phyloP scores from a whole-genome alignment of 1,140 invertebrate genomes.

The Brachionus plicatilis region DNA sequence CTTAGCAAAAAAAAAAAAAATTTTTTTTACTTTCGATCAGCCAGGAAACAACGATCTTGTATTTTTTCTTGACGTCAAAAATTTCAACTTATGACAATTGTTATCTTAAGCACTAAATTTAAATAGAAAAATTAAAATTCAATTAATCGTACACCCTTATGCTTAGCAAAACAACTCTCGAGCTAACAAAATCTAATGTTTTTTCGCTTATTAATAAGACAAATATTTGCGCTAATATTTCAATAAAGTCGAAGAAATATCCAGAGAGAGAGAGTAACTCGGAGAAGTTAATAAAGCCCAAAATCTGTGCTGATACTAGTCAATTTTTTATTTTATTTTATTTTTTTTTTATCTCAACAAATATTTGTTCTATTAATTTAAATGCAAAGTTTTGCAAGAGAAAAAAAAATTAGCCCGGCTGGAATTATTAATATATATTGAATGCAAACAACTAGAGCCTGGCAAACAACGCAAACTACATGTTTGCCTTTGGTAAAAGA shows the following conservation, averaged over 20 bases:
- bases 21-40: background rate
- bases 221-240: slow-evolving; percentile 22
- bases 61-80: background rate
- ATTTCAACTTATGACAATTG: background rate
- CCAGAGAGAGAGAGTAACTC: background rate
- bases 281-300: slow-evolving; percentile 1
- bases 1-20: background rate
- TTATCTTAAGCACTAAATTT: slow-evolving; percentile 22
- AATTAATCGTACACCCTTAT: slow-evolving; percentile 25
- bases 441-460: slow-evolving; percentile 2
- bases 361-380: slow-evolving; percentile 30
- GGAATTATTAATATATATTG: slow-evolving; percentile 33
- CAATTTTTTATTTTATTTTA: background rate
- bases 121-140: slow-evolving; percentile 31
- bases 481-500: slow-evolving; percentile 23
- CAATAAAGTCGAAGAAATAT: background rate
- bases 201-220: slow-evolving; percentile 31
- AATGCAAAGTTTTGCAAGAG: background rate
- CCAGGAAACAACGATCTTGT: background rate
- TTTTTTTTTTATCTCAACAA: slow-evolving; percentile 18
- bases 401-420: slow-evolving; percentile 11
- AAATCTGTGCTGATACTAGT: slow-evolving; percentile 29
- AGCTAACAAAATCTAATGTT: background rate
- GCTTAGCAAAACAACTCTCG: background rate
- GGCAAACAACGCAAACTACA: background rate